Percentiles rank a stretch among this genome's conserved stretches.
phyloP scores from a whole-genome alignment of 2,888 invertebrate genomes.

The Shargacucullia verbasci region DNA sequence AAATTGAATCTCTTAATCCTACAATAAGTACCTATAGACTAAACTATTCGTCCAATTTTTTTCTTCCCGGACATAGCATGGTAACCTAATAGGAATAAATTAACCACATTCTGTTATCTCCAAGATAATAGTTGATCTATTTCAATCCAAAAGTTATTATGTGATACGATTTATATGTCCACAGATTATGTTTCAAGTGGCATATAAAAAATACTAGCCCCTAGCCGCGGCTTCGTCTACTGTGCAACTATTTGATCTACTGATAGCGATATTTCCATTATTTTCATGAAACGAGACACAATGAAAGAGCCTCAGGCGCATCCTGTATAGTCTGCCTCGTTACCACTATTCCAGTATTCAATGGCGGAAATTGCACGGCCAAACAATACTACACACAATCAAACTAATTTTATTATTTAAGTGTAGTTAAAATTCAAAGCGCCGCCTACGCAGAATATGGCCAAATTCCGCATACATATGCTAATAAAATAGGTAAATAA shows the following conservation, averaged over 20 bases:
- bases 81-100: conserved; percentile 15
- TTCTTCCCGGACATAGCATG: no score
- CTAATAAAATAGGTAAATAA: conserved; percentile 25
- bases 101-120: conserved; percentile 6
- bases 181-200: conserved; percentile 12
- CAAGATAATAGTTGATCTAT: conserved; percentile 14
- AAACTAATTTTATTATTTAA: conserved; percentile 21
- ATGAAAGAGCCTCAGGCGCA: no score
- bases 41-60: no score
- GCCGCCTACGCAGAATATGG: conserved; percentile 23
- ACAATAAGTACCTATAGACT: no score
- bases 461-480: conserved; percentile 42
- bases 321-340: no score
- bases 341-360: no score
- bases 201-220: neutral
- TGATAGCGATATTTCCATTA: no score
- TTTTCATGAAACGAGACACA: no score
- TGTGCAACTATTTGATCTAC: neutral
- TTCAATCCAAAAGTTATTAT: conserved; percentile 5
- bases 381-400: conserved; percentile 19
- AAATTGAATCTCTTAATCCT: no score
- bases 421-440: conserved; percentile 5
- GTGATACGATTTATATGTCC: conserved; percentile 21
- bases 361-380: no score
- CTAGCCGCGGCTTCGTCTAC: neutral